Conservation (phyloP, 2,113 vertebrate genomes). For the Notiomystis cincta region DNA sequence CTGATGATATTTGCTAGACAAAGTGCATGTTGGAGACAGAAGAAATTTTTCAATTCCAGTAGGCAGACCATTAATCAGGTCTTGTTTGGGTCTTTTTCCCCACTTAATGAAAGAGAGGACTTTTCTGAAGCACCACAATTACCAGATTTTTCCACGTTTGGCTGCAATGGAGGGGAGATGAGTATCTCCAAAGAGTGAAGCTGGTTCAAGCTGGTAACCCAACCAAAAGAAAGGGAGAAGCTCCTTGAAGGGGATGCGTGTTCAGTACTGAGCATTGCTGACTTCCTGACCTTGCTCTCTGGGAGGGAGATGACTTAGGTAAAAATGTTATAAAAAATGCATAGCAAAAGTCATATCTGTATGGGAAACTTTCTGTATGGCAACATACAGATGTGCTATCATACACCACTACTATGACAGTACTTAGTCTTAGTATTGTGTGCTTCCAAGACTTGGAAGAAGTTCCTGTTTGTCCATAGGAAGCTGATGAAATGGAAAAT, state of each 20-base stretch:
- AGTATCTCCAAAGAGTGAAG: not conserved
- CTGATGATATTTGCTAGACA: not conserved
- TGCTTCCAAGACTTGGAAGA: not conserved
- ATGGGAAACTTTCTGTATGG: not conserved
- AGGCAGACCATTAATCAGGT: not conserved
- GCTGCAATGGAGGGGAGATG: not conserved
- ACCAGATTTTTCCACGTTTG: not conserved
- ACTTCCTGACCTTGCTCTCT: not conserved
- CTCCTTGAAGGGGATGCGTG: not conserved
- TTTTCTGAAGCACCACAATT: not conserved
- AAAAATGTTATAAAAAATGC: not conserved
- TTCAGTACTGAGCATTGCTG: not conserved
- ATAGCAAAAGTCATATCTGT: rapidly evolving
- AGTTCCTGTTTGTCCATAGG: not conserved
- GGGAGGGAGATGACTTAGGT: not conserved
- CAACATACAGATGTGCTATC: not conserved
- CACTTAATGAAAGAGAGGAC: not conserved
- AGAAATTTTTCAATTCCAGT: not conserved
- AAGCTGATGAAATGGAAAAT: not conserved
- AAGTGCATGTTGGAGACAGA: not conserved
- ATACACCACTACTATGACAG: not conserved
- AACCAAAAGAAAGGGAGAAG: not conserved
- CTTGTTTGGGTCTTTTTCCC: rapidly evolving
- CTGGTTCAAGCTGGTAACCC: not conserved
- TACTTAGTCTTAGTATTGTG: not conserved